Percentiles rank a stretch among this genome's conserved stretches.
Evolutionary conservation across 2,888 invertebrate species (phyloP).

Genomic region (Matsumyia berberina): DNA sequence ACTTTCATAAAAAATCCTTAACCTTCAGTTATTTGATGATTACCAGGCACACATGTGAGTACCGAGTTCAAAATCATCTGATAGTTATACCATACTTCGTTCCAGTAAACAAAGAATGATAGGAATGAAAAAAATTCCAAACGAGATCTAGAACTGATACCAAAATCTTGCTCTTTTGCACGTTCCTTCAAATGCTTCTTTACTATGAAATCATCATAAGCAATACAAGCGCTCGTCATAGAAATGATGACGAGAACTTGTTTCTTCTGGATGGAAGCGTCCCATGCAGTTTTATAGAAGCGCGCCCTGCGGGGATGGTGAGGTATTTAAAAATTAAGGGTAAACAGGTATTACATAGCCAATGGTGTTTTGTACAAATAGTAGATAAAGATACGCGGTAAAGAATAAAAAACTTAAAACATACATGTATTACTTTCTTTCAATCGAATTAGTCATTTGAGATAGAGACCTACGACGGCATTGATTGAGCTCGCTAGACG

Average conservation of each 20-base stretch:
- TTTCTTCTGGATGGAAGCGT: neutral
- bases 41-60: neutral
- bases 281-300: neutral
- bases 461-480: constrained; percentile 3
- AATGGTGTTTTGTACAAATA: neutral
- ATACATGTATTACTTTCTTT: neutral
- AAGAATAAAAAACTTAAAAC: neutral
- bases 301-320: neutral
- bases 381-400: no score
- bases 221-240: neutral
- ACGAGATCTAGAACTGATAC: neutral
- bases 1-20: no score
- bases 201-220: neutral
- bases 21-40: no score
- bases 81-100: neutral
- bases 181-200: neutral
- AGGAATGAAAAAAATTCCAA: neutral
- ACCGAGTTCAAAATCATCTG: neutral
- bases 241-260: neutral
- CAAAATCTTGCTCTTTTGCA: constrained; percentile 2
- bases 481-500: neutral
- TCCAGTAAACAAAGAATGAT: constrained; percentile 2
- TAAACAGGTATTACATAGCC: neutral
- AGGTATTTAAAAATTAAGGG: neutral
- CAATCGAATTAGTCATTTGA: neutral